Conservation (phyloP, 2,888 invertebrate species). For the Phasia obesa region DNA sequence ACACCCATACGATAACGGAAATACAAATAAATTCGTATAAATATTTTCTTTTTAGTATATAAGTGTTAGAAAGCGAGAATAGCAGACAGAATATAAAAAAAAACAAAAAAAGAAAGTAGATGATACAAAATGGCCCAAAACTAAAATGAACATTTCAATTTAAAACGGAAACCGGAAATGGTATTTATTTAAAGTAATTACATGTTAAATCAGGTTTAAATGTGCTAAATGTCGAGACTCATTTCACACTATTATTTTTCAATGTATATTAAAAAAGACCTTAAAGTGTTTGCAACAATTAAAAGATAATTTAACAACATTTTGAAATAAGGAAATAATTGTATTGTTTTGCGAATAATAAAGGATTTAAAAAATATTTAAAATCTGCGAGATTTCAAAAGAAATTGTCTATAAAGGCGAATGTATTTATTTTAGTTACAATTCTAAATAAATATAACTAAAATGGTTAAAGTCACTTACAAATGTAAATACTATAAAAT, state of each 20-base stretch:
- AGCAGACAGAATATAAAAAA: constrained; percentile 12
- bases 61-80: not conserved
- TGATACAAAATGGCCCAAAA: constrained; percentile 13
- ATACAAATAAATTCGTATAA: constrained; percentile 15
- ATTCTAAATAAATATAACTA: no score
- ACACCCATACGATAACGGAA: constrained; percentile 51
- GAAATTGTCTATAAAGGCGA: no score
- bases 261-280: not conserved
- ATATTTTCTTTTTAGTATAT: not conserved
- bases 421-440: no score
- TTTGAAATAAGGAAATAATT: not conserved
- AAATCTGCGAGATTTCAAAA: no score
- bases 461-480: no score
- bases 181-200: constrained; percentile 61
- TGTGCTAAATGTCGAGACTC: constrained; percentile 29
- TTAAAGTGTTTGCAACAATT: not conserved
- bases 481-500: no score
- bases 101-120: constrained; percentile 4
- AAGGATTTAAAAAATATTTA: no score
- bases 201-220: constrained; percentile 50
- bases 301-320: not conserved
- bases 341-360: no score
- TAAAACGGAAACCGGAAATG: constrained; percentile 57
- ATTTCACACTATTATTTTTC: not conserved
- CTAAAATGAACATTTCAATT: constrained; percentile 61